A percentile compares a stretch with the other conserved stretches of the same genome.
phyloP scores from a whole-genome alignment of 2,797 vertebrate species.

The Pelobates cultripes region DNA sequence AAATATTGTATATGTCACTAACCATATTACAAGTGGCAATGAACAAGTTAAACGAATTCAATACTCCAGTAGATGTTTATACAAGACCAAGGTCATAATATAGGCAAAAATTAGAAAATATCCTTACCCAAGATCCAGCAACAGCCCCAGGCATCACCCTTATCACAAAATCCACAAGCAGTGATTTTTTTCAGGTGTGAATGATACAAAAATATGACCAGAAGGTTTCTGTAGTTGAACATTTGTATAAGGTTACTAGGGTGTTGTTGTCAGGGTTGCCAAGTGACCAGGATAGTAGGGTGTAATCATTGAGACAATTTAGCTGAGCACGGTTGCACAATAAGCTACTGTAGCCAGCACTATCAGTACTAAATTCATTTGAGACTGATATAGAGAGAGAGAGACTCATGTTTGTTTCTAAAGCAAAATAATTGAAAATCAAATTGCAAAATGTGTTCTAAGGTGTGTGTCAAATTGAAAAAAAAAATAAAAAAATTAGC shows the following conservation, averaged over 20 bases:
- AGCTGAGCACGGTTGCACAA: not conserved
- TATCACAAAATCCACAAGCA: conserved; percentile 13
- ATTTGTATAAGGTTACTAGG: conserved; percentile 16
- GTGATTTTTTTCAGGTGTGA: conserved; percentile 3
- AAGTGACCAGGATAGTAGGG: conserved; percentile 9
- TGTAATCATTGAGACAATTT: conserved; percentile 1
- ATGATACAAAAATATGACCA: not conserved
- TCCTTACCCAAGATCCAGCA: conserved; percentile 55
- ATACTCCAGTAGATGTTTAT: too few relatives aligned
- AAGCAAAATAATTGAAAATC: too few relatives aligned
- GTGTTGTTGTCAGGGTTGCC: conserved; percentile 42
- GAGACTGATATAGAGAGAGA: too few relatives aligned
- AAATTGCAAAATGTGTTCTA: too few relatives aligned
- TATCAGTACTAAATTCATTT: too few relatives aligned
- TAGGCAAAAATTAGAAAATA: not conserved
- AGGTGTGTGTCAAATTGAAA: too few relatives aligned
- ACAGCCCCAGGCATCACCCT: conserved; percentile 44
- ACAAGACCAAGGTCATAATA: too few relatives aligned
- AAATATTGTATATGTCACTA: too few relatives aligned
- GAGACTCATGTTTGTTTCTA: too few relatives aligned
- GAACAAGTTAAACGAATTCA: too few relatives aligned
- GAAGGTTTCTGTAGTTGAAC: not conserved
- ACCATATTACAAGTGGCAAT: too few relatives aligned
- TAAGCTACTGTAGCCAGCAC: not conserved
- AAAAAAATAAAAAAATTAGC: too few relatives aligned